phyloP scores from a whole-genome alignment of 2,888 invertebrate species.

The Chloroclystis v-ata region DNA sequence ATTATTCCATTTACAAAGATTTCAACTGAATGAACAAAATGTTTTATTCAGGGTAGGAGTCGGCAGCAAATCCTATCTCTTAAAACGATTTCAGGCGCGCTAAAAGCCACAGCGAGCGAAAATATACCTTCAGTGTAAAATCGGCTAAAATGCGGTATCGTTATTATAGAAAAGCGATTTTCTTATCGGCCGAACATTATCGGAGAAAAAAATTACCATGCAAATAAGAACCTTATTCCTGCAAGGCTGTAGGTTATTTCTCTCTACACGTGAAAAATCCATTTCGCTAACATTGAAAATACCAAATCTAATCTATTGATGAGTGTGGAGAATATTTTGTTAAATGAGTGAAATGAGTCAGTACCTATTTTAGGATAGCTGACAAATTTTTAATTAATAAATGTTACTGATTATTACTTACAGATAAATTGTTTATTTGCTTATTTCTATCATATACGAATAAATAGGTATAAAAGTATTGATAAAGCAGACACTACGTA shows the following conservation, averaged over 20 bases:
- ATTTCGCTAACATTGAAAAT: not conserved
- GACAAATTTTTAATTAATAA: too few relatives aligned
- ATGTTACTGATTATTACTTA: too few relatives aligned
- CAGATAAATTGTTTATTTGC: too few relatives aligned
- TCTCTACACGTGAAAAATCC: not conserved
- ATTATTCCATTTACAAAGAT: too few relatives aligned
- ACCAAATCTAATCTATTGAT: not conserved
- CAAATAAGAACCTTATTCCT: constrained; percentile 8
- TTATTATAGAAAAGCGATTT: constrained; percentile 19
- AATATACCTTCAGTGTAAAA: constrained; percentile 5
- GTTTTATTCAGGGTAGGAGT: not conserved
- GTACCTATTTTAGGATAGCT: too few relatives aligned
- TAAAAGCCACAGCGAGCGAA: constrained; percentile 6
- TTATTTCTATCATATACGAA: too few relatives aligned
- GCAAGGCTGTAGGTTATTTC: not conserved
- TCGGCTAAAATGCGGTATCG: constrained; percentile 6
- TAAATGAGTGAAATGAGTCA: too few relatives aligned
- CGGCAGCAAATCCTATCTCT: not conserved
- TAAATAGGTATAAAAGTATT: too few relatives aligned
- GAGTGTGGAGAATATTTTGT: not conserved
- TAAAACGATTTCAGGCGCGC: not conserved
- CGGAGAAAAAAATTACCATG: not conserved
- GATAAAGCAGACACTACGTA: too few relatives aligned
- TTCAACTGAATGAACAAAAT: too few relatives aligned
- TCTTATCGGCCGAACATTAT: constrained; percentile 15